Conservation (phyloP, 1,140 invertebrate genomes). For the Bombus superbus region DNA sequence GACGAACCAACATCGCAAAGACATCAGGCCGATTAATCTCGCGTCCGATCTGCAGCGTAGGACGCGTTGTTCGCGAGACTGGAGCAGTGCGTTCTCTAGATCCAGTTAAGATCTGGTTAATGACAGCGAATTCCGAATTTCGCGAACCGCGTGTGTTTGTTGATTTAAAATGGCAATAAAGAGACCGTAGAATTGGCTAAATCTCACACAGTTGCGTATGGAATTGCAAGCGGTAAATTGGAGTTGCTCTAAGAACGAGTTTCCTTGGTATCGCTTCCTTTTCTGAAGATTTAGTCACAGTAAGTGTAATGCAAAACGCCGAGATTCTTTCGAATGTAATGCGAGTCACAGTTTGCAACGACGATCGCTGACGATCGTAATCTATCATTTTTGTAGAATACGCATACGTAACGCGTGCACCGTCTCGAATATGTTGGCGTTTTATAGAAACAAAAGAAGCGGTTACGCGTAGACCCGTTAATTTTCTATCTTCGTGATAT, state of each 20-base stretch:
- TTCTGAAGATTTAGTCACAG: neutral
- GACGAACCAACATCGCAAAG: conserved; percentile 2
- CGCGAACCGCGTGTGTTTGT: too few species aligned
- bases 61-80: neutral
- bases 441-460: too few species aligned
- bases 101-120: neutral
- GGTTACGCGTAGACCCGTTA: too few species aligned
- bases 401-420: too few species aligned
- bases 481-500: too few species aligned
- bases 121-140: neutral
- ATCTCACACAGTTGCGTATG: neutral
- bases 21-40: conserved; percentile 31
- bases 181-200: neutral
- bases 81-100: neutral
- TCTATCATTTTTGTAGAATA: neutral
- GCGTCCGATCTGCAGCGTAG: neutral
- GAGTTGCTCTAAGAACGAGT: neutral
- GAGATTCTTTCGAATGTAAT: neutral
- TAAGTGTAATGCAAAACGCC: neutral
- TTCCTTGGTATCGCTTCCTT: neutral
- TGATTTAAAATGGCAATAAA: neutral
- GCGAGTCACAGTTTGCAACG: neutral
- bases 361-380: neutral
- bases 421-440: too few species aligned
- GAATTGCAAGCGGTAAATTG: neutral